Percentiles rank a stretch among this genome's conserved stretches.
Conservation (phyloP, 2,797 vertebrate genomes). For the Knipowitschia caucasica region DNA sequence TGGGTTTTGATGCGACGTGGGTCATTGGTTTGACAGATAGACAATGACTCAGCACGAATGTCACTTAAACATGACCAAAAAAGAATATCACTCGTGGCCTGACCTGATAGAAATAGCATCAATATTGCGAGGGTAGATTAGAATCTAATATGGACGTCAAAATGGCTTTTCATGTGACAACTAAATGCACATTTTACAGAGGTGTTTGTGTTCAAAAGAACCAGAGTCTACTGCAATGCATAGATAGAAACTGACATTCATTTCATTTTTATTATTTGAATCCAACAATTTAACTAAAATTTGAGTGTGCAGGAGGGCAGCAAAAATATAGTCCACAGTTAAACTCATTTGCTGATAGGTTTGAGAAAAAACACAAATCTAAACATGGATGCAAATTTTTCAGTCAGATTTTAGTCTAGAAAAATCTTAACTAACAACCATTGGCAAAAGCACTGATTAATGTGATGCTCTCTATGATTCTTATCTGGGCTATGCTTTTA, state of each 20-base stretch:
- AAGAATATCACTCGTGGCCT: neutral
- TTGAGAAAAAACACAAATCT: too few relatives aligned
- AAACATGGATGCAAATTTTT: neutral
- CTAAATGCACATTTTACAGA: slow-evolving; percentile 33
- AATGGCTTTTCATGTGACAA: slow-evolving; percentile 21
- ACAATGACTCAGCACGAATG: slow-evolving; percentile 8
- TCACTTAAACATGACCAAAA: slow-evolving; percentile 5
- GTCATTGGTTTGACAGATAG: slow-evolving; percentile 2
- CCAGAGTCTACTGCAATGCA: neutral
- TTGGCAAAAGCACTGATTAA: neutral
- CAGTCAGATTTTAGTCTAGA: neutral
- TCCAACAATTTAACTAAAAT: neutral
- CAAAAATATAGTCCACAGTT: too few relatives aligned
- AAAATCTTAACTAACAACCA: neutral
- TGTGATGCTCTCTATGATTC: neutral
- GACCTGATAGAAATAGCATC: slow-evolving; percentile 1
- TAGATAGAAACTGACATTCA: too few relatives aligned
- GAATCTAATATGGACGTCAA: slow-evolving; percentile 25
- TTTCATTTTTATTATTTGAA: neutral
- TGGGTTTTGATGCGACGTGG: slow-evolving; percentile 5
- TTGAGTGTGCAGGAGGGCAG: too few relatives aligned
- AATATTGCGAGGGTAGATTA: neutral
- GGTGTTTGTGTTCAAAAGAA: slow-evolving; percentile 1
- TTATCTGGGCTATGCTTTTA: neutral
- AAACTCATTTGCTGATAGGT: too few relatives aligned